Percentiles rank a stretch among this genome's conserved stretches.
Conservation (phyloP, 2,113 vertebrate genomes). For the Piprites chloris region DNA sequence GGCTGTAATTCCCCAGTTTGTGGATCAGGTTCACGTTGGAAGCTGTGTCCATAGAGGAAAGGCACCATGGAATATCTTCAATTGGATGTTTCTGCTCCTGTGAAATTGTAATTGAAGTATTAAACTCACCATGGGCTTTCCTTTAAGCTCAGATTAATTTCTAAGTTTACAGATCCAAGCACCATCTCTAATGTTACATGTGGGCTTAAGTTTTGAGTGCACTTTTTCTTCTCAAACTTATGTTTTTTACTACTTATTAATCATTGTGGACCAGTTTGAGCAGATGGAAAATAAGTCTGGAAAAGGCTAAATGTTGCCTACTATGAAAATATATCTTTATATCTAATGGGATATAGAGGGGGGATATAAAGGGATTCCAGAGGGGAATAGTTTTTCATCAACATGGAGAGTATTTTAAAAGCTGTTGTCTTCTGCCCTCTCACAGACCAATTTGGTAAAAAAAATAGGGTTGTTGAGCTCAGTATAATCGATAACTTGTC, state of each 20-base stretch:
- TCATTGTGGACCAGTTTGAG: neutral
- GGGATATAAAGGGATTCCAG: too few relatives aligned
- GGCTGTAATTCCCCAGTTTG: neutral
- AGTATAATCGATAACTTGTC: neutral
- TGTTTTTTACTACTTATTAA: neutral
- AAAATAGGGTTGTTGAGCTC: neutral
- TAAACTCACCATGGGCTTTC: neutral
- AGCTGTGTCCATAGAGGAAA: neutral
- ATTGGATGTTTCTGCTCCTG: neutral
- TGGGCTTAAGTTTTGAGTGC: neutral
- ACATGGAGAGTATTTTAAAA: neutral
- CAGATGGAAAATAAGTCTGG: neutral
- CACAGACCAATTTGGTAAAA: neutral
- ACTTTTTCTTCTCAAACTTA: neutral
- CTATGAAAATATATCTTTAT: neutral
- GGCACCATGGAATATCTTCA: neutral
- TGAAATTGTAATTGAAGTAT: neutral
- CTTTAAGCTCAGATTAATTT: neutral
- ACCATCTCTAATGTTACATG: neutral
- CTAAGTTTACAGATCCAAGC: neutral
- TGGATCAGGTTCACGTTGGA: neutral
- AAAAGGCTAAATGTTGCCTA: neutral
- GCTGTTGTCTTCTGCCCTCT: neutral
- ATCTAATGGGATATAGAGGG: too few relatives aligned
- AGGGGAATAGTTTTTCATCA: neutral